Evolutionary conservation across 2,113 vertebrate genomes (phyloP).

Genomic region (Daphoenositta chrysoptera): DNA sequence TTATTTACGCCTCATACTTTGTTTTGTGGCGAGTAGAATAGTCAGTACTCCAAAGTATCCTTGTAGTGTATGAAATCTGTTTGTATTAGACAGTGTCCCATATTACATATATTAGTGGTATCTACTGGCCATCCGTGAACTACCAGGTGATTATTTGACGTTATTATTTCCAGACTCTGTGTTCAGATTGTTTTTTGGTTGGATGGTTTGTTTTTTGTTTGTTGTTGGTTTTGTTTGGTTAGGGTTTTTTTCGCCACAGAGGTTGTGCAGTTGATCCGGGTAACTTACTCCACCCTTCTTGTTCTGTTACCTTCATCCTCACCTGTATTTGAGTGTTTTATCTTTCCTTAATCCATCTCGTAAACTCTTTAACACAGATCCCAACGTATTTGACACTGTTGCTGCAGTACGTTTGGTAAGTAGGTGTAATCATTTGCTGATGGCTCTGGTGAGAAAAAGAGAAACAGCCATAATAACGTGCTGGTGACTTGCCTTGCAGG

Average conservation of each 20-base stretch:
- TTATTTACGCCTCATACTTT: background rate
- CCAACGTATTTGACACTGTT: background rate
- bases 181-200: background rate
- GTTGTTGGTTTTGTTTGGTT: background rate
- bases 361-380: background rate
- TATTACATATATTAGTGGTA: rapidly evolving
- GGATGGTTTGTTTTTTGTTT: background rate
- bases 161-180: background rate
- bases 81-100: background rate
- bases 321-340: background rate
- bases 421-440: background rate
- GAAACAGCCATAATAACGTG: background rate
- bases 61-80: no score
- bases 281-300: background rate
- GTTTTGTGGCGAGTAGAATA: background rate
- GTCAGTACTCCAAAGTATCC: background rate
- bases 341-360: background rate
- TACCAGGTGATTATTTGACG: background rate
- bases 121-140: background rate
- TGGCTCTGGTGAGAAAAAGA: background rate
- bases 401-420: background rate
- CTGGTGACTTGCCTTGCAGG: background rate
- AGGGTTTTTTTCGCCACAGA: rapidly evolving
- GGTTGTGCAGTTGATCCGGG: background rate
- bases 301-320: background rate